Percentiles rank a stretch among this genome's conserved stretches.
phyloP scores from a whole-genome alignment of 2,113 vertebrate species.

The Aspidoscelis tigris region DNA sequence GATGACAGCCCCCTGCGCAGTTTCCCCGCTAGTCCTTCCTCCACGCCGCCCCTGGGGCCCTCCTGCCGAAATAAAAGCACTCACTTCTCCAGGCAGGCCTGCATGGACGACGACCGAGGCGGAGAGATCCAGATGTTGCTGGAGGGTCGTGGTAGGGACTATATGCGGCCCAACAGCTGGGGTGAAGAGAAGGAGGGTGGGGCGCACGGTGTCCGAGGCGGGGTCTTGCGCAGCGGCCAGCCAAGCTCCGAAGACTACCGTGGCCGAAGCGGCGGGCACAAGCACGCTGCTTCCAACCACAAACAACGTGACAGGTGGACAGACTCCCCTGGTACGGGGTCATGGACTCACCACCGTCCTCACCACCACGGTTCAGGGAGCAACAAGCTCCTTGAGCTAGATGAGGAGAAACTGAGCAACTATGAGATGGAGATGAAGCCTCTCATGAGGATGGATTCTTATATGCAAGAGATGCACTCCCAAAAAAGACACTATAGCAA shows the following conservation, averaged over 20 bases:
- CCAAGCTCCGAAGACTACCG: conserved; percentile 86
- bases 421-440: conserved; percentile 96
- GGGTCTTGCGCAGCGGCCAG: conserved; percentile 78
- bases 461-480: conserved; percentile 76
- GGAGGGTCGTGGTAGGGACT: conserved; percentile 86
- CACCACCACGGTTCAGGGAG: conserved; percentile 88
- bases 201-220: conserved; percentile 66
- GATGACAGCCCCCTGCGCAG: conserved; percentile 92
- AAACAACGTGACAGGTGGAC: conserved; percentile 89
- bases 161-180: conserved; percentile 84
- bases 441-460: conserved; percentile 81
- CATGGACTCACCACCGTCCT: conserved; percentile 90
- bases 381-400: conserved; percentile 85
- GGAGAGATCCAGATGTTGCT: conserved; percentile 95
- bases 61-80: conserved; percentile 83
- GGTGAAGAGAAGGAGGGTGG: conserved; percentile 78
- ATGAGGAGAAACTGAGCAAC: conserved; percentile 88
- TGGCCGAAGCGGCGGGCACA: conserved; percentile 83
- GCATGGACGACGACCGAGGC: conserved; percentile 88
- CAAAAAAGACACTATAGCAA: conserved; percentile 79
- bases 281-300: conserved; percentile 86
- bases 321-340: conserved; percentile 80
- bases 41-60: conserved; percentile 78
- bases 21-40: conserved; percentile 84
- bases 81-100: conserved; percentile 91